Conservation (phyloP, 2,113 vertebrate genomes). For the Sardina pilchardus region DNA sequence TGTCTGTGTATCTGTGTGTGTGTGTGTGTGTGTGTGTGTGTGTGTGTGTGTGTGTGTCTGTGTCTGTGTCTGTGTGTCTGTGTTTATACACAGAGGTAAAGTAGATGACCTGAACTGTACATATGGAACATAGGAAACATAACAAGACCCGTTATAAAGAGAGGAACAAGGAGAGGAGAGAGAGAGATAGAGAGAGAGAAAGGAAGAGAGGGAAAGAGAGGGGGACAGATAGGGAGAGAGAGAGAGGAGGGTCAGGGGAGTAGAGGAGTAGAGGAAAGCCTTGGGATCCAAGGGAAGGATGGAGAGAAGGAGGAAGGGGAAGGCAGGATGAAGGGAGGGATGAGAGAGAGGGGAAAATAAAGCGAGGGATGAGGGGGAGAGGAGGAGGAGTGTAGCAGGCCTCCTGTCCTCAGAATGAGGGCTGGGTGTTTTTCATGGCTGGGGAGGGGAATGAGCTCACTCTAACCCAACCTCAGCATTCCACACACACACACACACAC, state of each 20-base stretch:
- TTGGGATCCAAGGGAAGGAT: conserved; percentile 16
- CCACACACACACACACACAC: conserved; percentile 13
- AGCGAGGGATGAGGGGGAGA: neutral
- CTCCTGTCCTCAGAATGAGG: neutral
- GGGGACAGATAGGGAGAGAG: neutral
- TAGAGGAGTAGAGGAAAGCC: neutral
- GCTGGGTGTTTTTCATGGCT: conserved; percentile 10
- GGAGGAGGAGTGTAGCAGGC: neutral
- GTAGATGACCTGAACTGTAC: neutral
- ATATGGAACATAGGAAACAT: neutral
- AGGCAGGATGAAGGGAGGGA: neutral
- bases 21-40: neutral
- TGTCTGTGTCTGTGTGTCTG: neutral
- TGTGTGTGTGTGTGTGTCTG: neutral
- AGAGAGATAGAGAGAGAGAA: neutral
- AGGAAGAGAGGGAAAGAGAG: neutral
- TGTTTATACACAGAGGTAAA: neutral
- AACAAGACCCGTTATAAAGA: neutral
- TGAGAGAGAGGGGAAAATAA: neutral
- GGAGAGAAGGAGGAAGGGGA: neutral
- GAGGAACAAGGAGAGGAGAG: neutral
- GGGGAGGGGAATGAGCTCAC: neutral
- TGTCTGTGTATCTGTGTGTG: neutral
- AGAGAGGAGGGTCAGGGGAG: neutral
- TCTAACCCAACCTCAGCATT: conserved; percentile 8